Evolutionary conservation across 2,797 vertebrate genomes (phyloP).

Genomic region (Crax fasciolata): DNA sequence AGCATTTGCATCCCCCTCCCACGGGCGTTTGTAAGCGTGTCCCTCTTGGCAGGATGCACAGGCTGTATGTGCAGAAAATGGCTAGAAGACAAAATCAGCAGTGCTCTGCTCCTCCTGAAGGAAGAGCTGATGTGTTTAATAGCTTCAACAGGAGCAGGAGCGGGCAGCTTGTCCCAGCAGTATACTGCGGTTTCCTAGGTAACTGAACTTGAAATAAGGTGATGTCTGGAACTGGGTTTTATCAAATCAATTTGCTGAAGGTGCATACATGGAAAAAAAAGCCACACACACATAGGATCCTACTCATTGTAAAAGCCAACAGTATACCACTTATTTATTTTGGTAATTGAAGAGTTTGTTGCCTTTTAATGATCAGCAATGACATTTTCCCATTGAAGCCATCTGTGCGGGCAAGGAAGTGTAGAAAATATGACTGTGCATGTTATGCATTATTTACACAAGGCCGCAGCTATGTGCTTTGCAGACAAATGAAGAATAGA

Average conservation of each 20-base stretch:
- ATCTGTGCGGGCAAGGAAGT: background rate
- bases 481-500: conserved; percentile 45
- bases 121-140: conserved; percentile 76
- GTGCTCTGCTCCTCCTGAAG: conserved; percentile 53
- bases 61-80: conserved; percentile 25
- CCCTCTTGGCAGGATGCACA: background rate
- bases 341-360: conserved; percentile 16
- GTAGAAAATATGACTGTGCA: conserved; percentile 51
- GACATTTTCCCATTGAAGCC: conserved; percentile 44
- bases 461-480: conserved; percentile 40
- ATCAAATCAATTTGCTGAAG: conserved; percentile 77
- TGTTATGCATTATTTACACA: conserved; percentile 67
- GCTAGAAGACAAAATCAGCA: conserved; percentile 43
- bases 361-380: conserved; percentile 42
- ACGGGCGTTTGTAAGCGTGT: background rate
- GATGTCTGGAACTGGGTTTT: conserved; percentile 72
- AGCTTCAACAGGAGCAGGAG: conserved; percentile 69
- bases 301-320: background rate
- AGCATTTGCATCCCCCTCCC: background rate
- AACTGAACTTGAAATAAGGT: conserved; percentile 83
- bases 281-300: background rate
- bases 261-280: conserved; percentile 30
- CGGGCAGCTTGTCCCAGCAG: conserved; percentile 80
- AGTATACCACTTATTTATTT: conserved; percentile 10
- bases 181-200: conserved; percentile 82